Evolutionary conservation across 2,888 invertebrate species (phyloP).

Genomic region (Agrilus cyanescens): DNA sequence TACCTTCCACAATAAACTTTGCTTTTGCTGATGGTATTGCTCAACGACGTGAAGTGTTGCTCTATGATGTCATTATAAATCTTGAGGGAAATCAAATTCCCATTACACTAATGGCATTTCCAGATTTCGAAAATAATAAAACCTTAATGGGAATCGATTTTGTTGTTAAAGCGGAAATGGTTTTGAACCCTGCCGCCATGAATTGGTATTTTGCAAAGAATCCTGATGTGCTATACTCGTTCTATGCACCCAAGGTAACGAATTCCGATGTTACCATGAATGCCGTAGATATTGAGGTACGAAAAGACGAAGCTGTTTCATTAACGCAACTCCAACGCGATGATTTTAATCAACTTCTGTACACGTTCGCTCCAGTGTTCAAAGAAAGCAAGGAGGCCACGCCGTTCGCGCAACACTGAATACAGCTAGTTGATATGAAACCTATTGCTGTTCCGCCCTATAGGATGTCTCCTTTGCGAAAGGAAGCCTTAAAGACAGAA

Average conservation of each 20-base stretch:
- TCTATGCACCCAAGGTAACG: no score
- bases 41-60: not conserved
- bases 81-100: constrained; percentile 6
- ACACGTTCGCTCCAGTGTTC: no score
- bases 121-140: constrained; percentile 5
- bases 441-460: constrained; percentile 4
- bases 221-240: not conserved
- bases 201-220: constrained; percentile 3
- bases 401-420: constrained; percentile 1
- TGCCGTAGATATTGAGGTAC: no score
- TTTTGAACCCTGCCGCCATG: constrained; percentile 6
- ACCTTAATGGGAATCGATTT: constrained; percentile 13
- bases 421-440: not conserved
- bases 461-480: not conserved
- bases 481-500: not conserved
- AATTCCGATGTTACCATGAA: no score
- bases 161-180: constrained; percentile 7
- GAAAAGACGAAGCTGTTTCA: no score
- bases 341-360: no score
- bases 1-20: constrained; percentile 4
- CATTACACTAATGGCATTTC: constrained; percentile 10
- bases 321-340: no score
- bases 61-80: constrained; percentile 6
- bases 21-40: constrained; percentile 11
- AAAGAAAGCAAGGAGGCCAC: not conserved